Evolutionary conservation across 2,113 vertebrate genomes (phyloP).

Genomic region (Tauraco erythrolophus): DNA sequence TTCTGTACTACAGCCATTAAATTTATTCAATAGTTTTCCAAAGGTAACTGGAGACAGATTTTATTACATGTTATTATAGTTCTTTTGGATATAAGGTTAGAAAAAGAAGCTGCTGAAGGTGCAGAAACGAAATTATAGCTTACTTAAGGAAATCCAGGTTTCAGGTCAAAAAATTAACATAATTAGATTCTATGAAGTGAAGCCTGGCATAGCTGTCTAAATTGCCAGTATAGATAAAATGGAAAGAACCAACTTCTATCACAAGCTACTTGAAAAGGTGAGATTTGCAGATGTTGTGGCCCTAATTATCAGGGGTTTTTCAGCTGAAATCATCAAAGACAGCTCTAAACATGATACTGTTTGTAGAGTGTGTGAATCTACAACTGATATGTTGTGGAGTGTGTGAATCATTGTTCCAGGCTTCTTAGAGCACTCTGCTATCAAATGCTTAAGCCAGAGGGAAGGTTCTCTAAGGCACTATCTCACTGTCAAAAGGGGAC

Average conservation of each 20-base stretch:
- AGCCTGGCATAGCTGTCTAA: neutral
- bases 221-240: neutral
- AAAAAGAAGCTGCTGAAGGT: neutral
- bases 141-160: neutral
- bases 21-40: neutral
- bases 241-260: neutral
- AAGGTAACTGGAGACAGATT: neutral
- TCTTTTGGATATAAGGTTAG: neutral
- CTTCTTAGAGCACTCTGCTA: neutral
- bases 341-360: neutral
- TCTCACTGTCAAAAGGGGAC: neutral
- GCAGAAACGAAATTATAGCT: neutral
- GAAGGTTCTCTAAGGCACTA: neutral
- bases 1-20: neutral
- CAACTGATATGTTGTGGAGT: neutral
- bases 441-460: neutral
- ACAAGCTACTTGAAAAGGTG: neutral
- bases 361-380: neutral
- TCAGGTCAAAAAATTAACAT: neutral
- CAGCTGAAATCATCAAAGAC: neutral
- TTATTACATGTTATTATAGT: neutral
- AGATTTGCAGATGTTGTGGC: neutral
- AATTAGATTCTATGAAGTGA: fast-evolving
- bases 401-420: neutral
- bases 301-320: neutral